Evolutionary conservation across 2,113 vertebrate genomes (phyloP).

Genomic region (Leptosomus discolor): DNA sequence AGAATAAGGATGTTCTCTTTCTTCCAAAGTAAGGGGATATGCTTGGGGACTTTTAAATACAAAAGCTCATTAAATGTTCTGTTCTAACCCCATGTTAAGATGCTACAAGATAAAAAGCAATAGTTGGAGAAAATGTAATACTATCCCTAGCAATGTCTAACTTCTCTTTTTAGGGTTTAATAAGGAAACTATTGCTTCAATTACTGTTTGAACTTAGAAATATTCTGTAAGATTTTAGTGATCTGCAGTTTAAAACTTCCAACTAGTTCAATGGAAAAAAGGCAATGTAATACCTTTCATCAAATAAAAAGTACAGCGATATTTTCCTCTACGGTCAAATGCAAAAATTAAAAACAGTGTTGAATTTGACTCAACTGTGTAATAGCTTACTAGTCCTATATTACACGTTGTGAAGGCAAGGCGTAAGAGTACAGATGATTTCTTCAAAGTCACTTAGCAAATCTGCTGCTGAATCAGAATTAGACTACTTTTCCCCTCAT

Average conservation of each 20-base stretch:
- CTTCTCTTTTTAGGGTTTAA: not conserved
- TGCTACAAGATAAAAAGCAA: not conserved
- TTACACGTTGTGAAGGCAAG: not conserved
- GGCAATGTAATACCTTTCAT: not conserved
- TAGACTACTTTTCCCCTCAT: not conserved
- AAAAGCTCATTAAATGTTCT: constrained; percentile 25
- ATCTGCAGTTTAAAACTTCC: not conserved
- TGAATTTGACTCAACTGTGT: not conserved
- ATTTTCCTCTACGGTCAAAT: not conserved
- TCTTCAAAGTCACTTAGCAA: not conserved
- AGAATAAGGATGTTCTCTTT: not conserved
- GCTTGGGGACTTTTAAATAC: constrained; percentile 5
- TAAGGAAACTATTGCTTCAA: not conserved
- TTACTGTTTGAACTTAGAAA: not conserved
- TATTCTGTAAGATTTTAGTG: not conserved
- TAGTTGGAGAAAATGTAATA: not conserved
- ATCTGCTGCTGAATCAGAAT: not conserved
- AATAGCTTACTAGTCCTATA: not conserved
- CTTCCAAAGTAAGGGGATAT: not conserved
- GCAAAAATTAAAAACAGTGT: not conserved
- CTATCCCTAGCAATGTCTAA: not conserved
- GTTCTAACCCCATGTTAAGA: not conserved
- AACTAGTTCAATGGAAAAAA: not conserved
- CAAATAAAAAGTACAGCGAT: not conserved
- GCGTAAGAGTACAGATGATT: not conserved